These are phyloP conservation scores for Triops longicaudatus DNA, from an alignment of 1,140 invertebrate genomes.

Conservation along the genomic window DNA sequence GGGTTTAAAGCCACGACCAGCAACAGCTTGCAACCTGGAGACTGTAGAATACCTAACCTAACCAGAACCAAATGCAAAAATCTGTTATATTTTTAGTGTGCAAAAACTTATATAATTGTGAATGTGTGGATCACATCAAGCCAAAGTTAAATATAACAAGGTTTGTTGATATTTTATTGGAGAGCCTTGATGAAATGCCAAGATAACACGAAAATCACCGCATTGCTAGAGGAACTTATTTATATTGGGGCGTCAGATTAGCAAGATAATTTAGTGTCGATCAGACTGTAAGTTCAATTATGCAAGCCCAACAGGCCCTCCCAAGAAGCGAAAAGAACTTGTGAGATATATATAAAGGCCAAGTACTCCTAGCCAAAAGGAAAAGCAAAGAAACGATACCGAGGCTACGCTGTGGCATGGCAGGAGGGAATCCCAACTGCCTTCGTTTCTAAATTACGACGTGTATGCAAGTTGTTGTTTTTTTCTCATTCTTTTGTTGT, in stretches of 20 bases:
- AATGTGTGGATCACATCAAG: background rate
- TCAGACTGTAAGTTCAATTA: slow-evolving; percentile 20
- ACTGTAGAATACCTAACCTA: no score
- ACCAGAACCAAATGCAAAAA: no score
- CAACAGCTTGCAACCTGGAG: no score
- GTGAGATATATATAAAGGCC: slow-evolving; percentile 3
- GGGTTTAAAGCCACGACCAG: no score
- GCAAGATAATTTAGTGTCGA: slow-evolving; percentile 16
- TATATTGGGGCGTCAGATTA: slow-evolving; percentile 7
- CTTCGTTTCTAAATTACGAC: slow-evolving; percentile 14
- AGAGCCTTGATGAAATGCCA: background rate
- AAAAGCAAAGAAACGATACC: slow-evolving; percentile 18
- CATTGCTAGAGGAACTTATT: background rate
- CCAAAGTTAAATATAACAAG: slow-evolving; percentile 3
- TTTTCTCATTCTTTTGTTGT: slow-evolving; percentile 19
- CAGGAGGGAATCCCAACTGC: slow-evolving; percentile 16
- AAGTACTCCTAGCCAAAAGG: background rate
- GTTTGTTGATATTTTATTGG: background rate
- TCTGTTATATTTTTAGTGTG: no score
- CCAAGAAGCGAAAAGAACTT: slow-evolving; percentile 3
- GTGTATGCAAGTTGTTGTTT: slow-evolving; percentile 17
- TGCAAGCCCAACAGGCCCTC: background rate
- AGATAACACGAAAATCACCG: background rate
- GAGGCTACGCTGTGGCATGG: background rate
- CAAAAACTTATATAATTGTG: background rate